Conservation (phyloP, 2,888 invertebrate species). For the Trileptium ribeirensis region DNA sequence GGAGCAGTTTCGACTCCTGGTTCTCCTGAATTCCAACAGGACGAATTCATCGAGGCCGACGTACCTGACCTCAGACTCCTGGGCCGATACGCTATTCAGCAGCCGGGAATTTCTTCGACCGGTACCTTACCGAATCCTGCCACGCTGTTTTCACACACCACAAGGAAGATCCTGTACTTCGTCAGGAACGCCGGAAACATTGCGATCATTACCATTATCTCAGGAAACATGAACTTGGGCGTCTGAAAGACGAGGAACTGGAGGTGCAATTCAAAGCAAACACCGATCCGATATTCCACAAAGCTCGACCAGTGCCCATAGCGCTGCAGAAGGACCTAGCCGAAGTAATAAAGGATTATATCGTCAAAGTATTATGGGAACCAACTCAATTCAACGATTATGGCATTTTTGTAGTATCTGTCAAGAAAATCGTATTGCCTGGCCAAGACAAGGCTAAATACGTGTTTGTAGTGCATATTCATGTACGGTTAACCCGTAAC, state of each 20-base stretch:
- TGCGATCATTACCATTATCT: neutral
- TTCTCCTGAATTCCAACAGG: neutral
- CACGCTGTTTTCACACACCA: neutral
- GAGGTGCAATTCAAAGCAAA: too few species aligned
- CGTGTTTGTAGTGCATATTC: neutral
- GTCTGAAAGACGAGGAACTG: too few species aligned
- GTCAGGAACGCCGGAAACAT: neutral
- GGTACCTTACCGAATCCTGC: neutral
- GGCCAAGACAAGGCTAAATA: neutral
- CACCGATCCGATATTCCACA: too few species aligned
- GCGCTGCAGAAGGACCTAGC: too few species aligned
- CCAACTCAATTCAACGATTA: conserved; percentile 20
- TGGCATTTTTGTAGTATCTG: neutral
- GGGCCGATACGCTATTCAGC: neutral
- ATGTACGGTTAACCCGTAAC: neutral
- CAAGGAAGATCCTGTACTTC: neutral
- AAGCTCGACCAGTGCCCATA: too few species aligned
- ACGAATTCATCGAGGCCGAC: neutral
- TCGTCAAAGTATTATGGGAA: too few species aligned
- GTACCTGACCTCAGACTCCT: neutral
- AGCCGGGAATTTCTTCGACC: neutral
- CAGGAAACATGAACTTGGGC: too few species aligned
- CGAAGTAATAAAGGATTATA: too few species aligned
- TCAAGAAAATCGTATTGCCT: neutral
- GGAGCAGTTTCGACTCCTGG: neutral